Percentiles rank a stretch among this genome's conserved stretches.
These are phyloP conservation scores for Brachyhypopomus occidentalis DNA, from an alignment of 2,113 vertebrate species.

Conservation along the genomic window DNA sequence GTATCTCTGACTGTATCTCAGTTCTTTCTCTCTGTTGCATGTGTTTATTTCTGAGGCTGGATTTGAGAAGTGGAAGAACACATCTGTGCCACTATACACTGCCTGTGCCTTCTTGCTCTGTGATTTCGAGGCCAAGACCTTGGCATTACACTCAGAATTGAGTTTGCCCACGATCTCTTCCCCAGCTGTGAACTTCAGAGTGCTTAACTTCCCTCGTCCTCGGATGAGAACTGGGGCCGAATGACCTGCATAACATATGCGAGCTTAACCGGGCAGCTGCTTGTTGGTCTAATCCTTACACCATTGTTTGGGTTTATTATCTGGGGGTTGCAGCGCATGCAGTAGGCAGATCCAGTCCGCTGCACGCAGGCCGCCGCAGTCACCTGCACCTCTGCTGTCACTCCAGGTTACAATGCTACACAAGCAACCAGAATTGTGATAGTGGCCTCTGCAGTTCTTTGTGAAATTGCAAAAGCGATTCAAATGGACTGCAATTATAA, in stretches of 20 bases:
- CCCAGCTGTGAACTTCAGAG: neutral
- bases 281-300: neutral
- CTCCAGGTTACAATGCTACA: neutral
- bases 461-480: neutral
- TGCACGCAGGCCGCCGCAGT: neutral
- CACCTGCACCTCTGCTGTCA: neutral
- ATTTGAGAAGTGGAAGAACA: no score
- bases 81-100: no score
- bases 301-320: neutral
- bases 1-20: no score
- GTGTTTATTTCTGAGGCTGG: no score
- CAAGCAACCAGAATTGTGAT: conserved; percentile 2
- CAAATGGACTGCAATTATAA: neutral
- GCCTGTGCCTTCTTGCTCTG: no score
- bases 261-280: neutral
- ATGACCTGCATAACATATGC: neutral
- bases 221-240: neutral
- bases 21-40: no score
- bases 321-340: neutral
- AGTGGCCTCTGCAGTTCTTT: neutral
- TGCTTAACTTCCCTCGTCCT: neutral
- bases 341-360: neutral
- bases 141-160: no score
- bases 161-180: neutral
- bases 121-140: no score